phyloP scores from a whole-genome alignment of 2,113 vertebrate species.

The Callipepla squamata region DNA sequence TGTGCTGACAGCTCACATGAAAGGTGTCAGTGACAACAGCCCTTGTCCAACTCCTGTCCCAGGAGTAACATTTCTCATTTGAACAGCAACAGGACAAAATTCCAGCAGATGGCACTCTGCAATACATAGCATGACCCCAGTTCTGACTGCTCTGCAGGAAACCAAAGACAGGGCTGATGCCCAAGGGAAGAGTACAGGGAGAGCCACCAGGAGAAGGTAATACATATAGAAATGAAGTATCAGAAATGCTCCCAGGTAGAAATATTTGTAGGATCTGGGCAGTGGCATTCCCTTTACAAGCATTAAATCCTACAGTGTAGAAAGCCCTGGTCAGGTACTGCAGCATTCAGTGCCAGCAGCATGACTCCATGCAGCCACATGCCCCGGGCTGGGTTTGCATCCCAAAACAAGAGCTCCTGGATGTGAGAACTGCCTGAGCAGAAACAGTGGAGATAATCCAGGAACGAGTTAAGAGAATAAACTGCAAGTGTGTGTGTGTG shows the following conservation, averaged over 20 bases:
- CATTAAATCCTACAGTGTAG: accelerated
- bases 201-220: background rate
- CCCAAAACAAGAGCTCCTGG: accelerated
- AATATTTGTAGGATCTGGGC: accelerated
- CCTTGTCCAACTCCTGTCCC: accelerated
- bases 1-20: accelerated
- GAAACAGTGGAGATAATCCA: background rate
- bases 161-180: background rate
- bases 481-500: background rate
- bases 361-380: accelerated
- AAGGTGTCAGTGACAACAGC: background rate
- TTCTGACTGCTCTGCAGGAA: background rate
- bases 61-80: accelerated
- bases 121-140: background rate
- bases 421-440: accelerated
- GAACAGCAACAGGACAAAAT: background rate
- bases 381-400: accelerated
- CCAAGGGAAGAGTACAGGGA: background rate
- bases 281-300: accelerated
- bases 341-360: accelerated
- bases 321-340: accelerated
- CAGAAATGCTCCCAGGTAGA: accelerated
- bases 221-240: accelerated
- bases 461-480: background rate
- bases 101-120: slow-evolving; percentile 19